Evolutionary conservation across 2,888 invertebrate genomes (phyloP).

Genomic region (Esperia sulphurella): DNA sequence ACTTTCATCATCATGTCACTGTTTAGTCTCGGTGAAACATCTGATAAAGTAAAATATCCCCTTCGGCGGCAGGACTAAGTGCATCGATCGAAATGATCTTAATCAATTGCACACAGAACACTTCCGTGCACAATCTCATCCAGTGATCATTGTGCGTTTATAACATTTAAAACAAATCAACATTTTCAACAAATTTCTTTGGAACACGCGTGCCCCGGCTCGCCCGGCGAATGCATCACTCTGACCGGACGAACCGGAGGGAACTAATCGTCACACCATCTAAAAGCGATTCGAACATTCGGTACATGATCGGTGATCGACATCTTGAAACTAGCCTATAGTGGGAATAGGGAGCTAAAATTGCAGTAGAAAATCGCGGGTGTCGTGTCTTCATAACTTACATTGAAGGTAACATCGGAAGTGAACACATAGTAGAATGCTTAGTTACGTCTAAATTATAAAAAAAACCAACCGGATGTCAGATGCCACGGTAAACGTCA

Average conservation of each 20-base stretch:
- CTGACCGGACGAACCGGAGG: conserved; percentile 4
- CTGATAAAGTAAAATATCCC: too few relatives aligned
- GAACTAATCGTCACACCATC: neutral
- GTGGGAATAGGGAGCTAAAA: conserved; percentile 15
- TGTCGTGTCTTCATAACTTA: neutral
- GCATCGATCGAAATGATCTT: too few relatives aligned
- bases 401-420: conserved; percentile 13
- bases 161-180: conserved; percentile 11
- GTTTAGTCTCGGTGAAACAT: too few relatives aligned
- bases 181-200: conserved; percentile 20
- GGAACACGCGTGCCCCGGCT: conserved; percentile 21
- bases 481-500: conserved; percentile 2
- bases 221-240: neutral
- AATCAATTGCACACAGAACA: conserved; percentile 6
- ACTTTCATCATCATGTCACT: too few relatives aligned
- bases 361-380: conserved; percentile 1
- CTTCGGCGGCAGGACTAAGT: too few relatives aligned
- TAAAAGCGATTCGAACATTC: conserved; percentile 4
- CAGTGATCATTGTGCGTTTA: conserved; percentile 25
- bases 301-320: conserved; percentile 1
- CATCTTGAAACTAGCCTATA: conserved; percentile 15
- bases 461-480: conserved; percentile 4
- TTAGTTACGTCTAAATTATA: conserved; percentile 5
- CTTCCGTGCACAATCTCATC: neutral
- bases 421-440: conserved; percentile 18